These are phyloP conservation scores for Papilio dardanus DNA, from an alignment of 1,140 invertebrate species.

Conservation along the genomic window DNA sequence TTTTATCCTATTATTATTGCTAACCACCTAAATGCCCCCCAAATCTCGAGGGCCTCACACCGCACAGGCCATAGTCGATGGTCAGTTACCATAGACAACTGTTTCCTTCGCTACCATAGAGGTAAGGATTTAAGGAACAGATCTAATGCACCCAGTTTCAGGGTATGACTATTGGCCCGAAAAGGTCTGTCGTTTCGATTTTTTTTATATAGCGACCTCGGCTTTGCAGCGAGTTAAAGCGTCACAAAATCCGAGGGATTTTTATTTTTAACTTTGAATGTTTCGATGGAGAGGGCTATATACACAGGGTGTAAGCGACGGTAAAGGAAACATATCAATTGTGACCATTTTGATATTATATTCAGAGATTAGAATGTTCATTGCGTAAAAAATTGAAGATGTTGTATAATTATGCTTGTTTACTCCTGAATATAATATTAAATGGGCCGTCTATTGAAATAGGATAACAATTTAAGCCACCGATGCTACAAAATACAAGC, in stretches of 20 bases:
- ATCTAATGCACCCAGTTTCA: not conserved
- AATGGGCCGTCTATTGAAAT: not conserved
- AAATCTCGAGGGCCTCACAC: conserved; percentile 39
- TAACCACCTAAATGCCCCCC: conserved; percentile 62
- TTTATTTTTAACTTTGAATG: conserved; percentile 35
- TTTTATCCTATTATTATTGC: conserved; percentile 73
- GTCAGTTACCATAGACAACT: not conserved
- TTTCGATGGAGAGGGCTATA: conserved; percentile 51
- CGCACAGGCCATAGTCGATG: not conserved
- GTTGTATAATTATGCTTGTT: not conserved
- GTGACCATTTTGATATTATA: conserved; percentile 59
- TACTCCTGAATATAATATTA: conserved; percentile 17
- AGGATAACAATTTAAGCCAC: conserved; percentile 23
- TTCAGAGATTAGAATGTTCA: conserved; percentile 44
- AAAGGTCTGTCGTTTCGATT: conserved; percentile 30
- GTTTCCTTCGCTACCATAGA: not conserved
- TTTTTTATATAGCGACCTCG: conserved; percentile 34
- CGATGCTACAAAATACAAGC: conserved; percentile 18
- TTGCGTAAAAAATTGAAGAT: not conserved
- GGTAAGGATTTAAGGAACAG: not conserved
- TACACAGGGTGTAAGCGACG: conserved; percentile 57
- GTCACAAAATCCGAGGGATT: conserved; percentile 27
- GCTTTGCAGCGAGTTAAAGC: conserved; percentile 17
- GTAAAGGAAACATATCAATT: conserved; percentile 49
- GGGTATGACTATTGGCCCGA: not conserved